These are phyloP conservation scores for Xiphias gladius DNA, from an alignment of 2,113 vertebrate genomes.

Conservation along the genomic window DNA sequence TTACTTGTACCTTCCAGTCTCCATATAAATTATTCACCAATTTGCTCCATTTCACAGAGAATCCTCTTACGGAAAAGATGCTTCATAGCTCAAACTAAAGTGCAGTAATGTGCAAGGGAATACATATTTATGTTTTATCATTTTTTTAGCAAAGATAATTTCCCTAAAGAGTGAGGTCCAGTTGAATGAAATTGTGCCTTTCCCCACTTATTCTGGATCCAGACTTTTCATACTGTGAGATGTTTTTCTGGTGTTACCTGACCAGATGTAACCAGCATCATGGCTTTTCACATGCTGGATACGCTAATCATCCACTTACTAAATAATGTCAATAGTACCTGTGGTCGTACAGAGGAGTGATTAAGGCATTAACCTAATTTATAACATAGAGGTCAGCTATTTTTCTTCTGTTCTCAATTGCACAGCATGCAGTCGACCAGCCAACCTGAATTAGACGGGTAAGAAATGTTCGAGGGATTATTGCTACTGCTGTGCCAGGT, in stretches of 20 bases:
- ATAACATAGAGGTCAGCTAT: conserved; percentile 51
- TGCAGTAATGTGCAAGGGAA: neutral
- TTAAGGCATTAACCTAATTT: conserved; percentile 62
- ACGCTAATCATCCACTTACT: conserved; percentile 22
- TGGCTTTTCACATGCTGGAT: conserved; percentile 3
- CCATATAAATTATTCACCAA: conserved; percentile 36
- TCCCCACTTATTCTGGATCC: neutral
- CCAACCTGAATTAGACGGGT: conserved; percentile 7
- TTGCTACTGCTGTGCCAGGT: conserved; percentile 7
- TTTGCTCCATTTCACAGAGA: conserved; percentile 25
- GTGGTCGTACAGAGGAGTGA: neutral
- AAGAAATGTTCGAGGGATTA: conserved; percentile 13
- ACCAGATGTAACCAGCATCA: neutral
- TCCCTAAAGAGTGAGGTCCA: neutral
- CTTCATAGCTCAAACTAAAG: neutral
- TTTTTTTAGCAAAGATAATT: neutral
- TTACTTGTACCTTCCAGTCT: neutral
- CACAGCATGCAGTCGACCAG: conserved; percentile 19
- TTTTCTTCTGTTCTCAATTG: conserved; percentile 26
- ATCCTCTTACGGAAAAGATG: neutral
- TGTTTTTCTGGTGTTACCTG: neutral
- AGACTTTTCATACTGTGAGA: neutral
- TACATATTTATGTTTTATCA: neutral
- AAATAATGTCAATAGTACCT: conserved; percentile 17
- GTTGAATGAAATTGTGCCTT: neutral